Evolutionary conservation across 37 sponge, comb jelly and placozoan genomes (phyloP).

Genomic region (Hormiphora californensis): DNA sequence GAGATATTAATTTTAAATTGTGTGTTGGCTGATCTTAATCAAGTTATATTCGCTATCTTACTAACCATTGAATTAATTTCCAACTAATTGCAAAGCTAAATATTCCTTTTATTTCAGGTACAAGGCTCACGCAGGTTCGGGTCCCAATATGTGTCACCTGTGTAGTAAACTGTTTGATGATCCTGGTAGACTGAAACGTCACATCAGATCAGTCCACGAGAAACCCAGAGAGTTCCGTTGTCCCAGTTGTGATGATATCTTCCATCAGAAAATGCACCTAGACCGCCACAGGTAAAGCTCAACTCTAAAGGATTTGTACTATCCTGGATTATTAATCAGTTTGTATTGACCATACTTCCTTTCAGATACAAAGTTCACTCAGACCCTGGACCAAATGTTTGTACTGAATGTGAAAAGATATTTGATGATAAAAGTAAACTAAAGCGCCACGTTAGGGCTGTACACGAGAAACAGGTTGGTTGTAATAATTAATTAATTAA

Average conservation of each 20-base stretch:
- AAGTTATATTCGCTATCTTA: too few species aligned
- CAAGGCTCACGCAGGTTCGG: slow-evolving; percentile 18
- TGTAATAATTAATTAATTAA: too few species aligned
- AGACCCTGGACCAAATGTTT: slow-evolving; percentile 46
- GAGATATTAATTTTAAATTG: too few species aligned
- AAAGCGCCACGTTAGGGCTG: slow-evolving; percentile 48
- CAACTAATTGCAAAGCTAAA: too few species aligned
- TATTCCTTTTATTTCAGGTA: too few species aligned
- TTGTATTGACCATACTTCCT: too few species aligned
- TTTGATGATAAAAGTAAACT: slow-evolving; percentile 49
- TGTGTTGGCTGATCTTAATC: too few species aligned
- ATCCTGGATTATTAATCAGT: too few species aligned
- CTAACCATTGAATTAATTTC: too few species aligned
- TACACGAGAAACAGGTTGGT: slow-evolving; percentile 47
- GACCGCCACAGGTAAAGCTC: slow-evolving; percentile 24
- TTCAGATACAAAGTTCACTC: slow-evolving; percentile 53
- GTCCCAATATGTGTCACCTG: slow-evolving; percentile 46
- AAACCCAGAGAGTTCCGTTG: slow-evolving; percentile 50
- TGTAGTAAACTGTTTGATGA: slow-evolving; percentile 48
- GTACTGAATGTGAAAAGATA: slow-evolving; percentile 52
- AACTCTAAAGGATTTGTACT: too few species aligned
- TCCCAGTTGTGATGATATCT: slow-evolving; percentile 41
- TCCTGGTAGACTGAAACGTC: slow-evolving; percentile 20
- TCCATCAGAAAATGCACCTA: slow-evolving; percentile 51
- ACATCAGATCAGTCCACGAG: slow-evolving; percentile 30